Evolutionary conservation across 1,140 invertebrate species (phyloP).

Genomic region (Conus ventricosus): DNA sequence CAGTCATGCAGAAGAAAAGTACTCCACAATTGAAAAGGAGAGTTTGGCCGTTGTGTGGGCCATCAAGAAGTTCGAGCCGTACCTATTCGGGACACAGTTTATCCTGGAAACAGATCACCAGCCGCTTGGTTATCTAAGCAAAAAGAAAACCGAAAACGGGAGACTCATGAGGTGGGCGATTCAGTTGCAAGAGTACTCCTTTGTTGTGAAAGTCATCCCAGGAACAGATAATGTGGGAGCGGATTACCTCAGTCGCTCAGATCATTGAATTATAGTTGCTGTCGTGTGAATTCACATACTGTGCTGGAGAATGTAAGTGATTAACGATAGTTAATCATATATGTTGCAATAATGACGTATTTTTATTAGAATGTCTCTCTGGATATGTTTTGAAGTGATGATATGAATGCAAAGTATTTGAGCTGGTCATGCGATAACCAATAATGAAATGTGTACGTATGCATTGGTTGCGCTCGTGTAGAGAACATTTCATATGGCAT

Average conservation of each 20-base stretch:
- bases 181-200: neutral
- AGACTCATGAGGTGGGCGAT: neutral
- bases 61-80: slow-evolving; percentile 41
- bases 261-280: no score
- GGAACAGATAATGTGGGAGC: neutral
- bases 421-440: no score
- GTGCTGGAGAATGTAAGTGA: no score
- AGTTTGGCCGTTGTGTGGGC: slow-evolving; percentile 47
- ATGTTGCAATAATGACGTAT: no score
- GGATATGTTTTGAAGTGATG: no score
- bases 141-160: neutral
- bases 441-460: no score
- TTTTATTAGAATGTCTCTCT: no score
- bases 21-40: slow-evolving; percentile 45
- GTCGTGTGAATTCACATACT: no score
- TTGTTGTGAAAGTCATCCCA: neutral
- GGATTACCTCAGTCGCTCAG: neutral
- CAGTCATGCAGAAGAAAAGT: slow-evolving; percentile 20
- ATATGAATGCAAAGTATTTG: no score
- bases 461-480: no score
- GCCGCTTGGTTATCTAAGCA: neutral
- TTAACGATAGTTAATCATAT: neutral
- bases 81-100: slow-evolving; percentile 48
- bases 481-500: no score
- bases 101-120: slow-evolving; percentile 46